Base-by-base conservation (phyloP, 2,888 invertebrate genomes). In the Lepidocyrtinus sp. region DNA sequence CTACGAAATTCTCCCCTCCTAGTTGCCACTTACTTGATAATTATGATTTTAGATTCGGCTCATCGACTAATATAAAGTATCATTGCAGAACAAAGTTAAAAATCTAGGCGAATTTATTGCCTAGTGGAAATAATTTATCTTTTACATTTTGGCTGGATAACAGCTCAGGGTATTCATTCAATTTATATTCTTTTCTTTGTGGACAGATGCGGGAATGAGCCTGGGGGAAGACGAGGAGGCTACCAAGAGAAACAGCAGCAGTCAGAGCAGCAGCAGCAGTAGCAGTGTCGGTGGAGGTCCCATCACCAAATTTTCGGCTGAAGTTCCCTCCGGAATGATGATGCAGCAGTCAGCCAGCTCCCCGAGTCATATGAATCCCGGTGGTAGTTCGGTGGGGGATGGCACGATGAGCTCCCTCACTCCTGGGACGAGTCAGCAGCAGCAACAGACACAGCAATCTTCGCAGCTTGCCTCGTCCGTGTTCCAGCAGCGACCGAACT, bases 171-270 rank as follows among this genome's bases (percentile, higher is more conserved):
- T 73, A 64, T 73, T 36, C 12, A 7, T 36, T 7, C 63, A 64
- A 46, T 50, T 73, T 36, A 73, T 64, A 62, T 73, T 64, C 27
- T 63, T 64, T 64, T 73, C 64, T 50, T 73, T 69, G 36, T 46
- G 36, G 12, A 5, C 73, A 83, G 83, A 83, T 82, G 82, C 79
- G 75, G 84, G 76, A 67, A 86, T 86, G 86, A 86, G 85, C 77
- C 84, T 84, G 64, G 83, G 84, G 2, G 82, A 82, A 26, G 83
- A 84, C 25, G 86, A 85, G 45, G 77, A 7, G 5, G 36, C 5
- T 36, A 36, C 5, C 36, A 36, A 36, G 36, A 36, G 63, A 17
- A 22, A 62, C 19, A 25, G 62, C 71, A 36, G 65, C 70, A 17
- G 71, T 21, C 21, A 64, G 65, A n/a, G 46, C 24, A 9, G 64